Evolutionary conservation across 2,113 vertebrate species (phyloP).

Genomic region (Pseudopodoces humilis): DNA sequence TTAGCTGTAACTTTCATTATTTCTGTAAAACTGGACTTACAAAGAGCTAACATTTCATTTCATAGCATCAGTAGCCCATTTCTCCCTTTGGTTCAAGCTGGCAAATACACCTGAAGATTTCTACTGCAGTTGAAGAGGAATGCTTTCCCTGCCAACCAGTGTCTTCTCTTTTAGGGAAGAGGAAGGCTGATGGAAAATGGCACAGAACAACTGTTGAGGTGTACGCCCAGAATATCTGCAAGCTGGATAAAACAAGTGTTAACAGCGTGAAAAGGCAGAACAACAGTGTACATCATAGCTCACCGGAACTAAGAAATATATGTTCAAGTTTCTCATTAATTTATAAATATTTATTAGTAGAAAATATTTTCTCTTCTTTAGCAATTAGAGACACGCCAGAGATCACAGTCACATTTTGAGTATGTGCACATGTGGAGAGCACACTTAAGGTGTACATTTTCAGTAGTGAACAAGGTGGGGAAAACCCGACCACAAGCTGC

Average conservation of each 20-base stretch:
- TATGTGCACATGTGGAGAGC: background rate
- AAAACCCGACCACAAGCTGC: background rate
- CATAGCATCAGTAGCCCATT: background rate
- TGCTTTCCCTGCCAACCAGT: background rate
- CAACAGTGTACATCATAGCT: background rate
- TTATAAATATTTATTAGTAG: background rate
- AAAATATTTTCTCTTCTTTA: background rate
- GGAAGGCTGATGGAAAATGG: background rate
- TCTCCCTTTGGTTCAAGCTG: background rate
- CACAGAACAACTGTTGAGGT: background rate
- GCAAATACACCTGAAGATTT: slow-evolving; percentile 46
- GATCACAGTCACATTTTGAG: background rate
- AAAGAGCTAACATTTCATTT: background rate
- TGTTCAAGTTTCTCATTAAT: background rate
- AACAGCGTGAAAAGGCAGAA: background rate
- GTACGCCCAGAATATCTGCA: background rate
- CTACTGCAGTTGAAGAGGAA: background rate
- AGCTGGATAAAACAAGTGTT: background rate
- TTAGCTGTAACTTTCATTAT: background rate
- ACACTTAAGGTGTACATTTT: background rate
- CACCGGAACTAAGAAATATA: background rate
- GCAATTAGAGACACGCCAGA: background rate
- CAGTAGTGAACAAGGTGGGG: background rate
- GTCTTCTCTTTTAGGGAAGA: background rate
- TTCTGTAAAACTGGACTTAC: background rate